These are phyloP conservation scores for Troides aeacus DNA, from an alignment of 2,888 invertebrate species.

Conservation along the genomic window DNA sequence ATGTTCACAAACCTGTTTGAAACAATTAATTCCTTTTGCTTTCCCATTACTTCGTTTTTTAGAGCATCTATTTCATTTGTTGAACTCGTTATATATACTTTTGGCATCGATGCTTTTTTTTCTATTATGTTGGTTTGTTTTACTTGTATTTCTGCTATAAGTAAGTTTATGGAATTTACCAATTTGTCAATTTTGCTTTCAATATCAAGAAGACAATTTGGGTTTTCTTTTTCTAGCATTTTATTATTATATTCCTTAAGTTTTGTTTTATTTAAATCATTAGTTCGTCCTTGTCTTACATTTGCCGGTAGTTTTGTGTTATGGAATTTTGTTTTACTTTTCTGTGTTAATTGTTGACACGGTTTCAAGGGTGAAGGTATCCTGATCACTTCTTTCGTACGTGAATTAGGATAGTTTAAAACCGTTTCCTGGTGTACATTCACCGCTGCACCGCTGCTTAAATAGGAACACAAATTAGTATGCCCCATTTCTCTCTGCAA, in stretches of 20 bases:
- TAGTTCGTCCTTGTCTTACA: neutral
- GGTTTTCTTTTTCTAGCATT: neutral
- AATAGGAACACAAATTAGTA: slow-evolving; percentile 1
- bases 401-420: neutral
- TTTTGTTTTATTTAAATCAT: slow-evolving; percentile 5
- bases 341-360: slow-evolving; percentile 11
- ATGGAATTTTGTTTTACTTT: slow-evolving; percentile 23
- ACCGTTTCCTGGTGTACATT: slow-evolving; percentile 3
- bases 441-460: neutral
- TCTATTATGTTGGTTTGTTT: slow-evolving; percentile 10
- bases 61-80: neutral
- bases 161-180: slow-evolving; percentile 19
- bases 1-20: neutral
- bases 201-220: slow-evolving; percentile 15
- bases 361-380: neutral
- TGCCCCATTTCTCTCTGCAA: slow-evolving; percentile 38
- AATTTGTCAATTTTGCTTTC: slow-evolving; percentile 27
- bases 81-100: neutral
- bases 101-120: slow-evolving; percentile 7
- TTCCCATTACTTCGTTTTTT: neutral
- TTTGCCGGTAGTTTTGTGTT: neutral
- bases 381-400: neutral
- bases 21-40: neutral
- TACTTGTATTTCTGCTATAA: slow-evolving; percentile 12
- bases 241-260: neutral